Base-by-base conservation (phyloP, 2,797 vertebrate genomes). In the Simalia tracyae region DNA sequence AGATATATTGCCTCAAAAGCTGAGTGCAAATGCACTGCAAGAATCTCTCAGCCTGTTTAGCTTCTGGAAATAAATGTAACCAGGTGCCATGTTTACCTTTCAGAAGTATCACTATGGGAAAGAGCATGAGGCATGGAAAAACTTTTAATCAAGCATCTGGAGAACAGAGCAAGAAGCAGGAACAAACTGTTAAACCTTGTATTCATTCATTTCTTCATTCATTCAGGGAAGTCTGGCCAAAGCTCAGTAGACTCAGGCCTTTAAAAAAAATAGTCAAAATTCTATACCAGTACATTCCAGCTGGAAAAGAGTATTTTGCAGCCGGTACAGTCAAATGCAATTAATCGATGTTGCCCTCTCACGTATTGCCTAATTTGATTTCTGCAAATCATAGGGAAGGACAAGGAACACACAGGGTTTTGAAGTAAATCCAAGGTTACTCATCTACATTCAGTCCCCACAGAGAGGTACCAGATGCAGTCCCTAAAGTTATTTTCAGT, bases 1-100 rank as follows among this genome's bases (percentile, higher is more conserved):
- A 9, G 5, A 57, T 50, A 26, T 66, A 24, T 31, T 31, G 59
- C 89, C 76, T 42, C 9, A 5, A 84, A 84, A 90, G 61, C 63
- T 46, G 84, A n/a, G 31, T 4, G 36, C 31, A 87, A 28, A 87
- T 3, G 2, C 1, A n/a, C 64, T 15, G 7, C 2, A 15, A 64
- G 59, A 31, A 87, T 63, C 46, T 63, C 46, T 24, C 46, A 63
- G 57, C 61, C 91, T 88, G 57, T 54, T 88, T 81, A 88, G 86
- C 86, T 76, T 72, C 91, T 91, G 86, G 68, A 81, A 91, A 91
- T 63, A 86, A 91, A 72, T 63, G 57, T 24, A 56, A 87, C 91
- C 91, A 88, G 66, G 91, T 91, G 66, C 91, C 86, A 56, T 31
- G 91, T 88, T 91, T 91, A 46, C 87, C 57, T 88, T 91, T 88